phyloP scores from a whole-genome alignment of 2,888 invertebrate species.

The Sipha maydis region DNA sequence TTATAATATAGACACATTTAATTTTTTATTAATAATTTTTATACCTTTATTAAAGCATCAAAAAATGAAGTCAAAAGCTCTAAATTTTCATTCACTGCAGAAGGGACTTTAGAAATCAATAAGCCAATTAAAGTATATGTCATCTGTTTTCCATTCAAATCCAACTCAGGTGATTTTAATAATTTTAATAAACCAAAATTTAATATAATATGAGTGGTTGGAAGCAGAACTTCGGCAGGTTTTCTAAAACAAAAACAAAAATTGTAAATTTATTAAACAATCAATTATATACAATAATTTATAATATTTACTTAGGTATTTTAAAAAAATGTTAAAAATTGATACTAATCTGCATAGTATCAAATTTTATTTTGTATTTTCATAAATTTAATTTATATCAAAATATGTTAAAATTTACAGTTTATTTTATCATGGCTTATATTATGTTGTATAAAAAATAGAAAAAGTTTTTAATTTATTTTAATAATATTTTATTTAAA shows the following conservation, averaged over 20 bases:
- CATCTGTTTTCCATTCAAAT: constrained; percentile 73
- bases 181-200: constrained; percentile 78
- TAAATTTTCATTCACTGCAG: constrained; percentile 76
- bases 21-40: constrained; percentile 54
- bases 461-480: no score
- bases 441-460: no score
- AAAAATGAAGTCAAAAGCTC: constrained; percentile 71
- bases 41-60: constrained; percentile 69
- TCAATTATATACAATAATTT: background rate
- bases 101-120: constrained; percentile 70
- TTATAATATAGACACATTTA: background rate
- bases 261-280: background rate
- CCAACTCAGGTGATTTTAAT: constrained; percentile 76
- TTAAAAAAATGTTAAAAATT: background rate
- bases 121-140: constrained; percentile 81
- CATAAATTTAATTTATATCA: no score
- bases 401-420: no score
- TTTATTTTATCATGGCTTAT: no score
- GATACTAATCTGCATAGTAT: no score
- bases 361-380: no score
- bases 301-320: background rate
- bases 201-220: constrained; percentile 78
- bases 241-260: constrained; percentile 69
- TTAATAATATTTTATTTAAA: no score
- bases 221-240: constrained; percentile 72